A percentile compares a stretch with the other conserved stretches of the same genome.
phyloP scores from a whole-genome alignment of 2,797 vertebrate species.

The Sebastes trivittatus region DNA sequence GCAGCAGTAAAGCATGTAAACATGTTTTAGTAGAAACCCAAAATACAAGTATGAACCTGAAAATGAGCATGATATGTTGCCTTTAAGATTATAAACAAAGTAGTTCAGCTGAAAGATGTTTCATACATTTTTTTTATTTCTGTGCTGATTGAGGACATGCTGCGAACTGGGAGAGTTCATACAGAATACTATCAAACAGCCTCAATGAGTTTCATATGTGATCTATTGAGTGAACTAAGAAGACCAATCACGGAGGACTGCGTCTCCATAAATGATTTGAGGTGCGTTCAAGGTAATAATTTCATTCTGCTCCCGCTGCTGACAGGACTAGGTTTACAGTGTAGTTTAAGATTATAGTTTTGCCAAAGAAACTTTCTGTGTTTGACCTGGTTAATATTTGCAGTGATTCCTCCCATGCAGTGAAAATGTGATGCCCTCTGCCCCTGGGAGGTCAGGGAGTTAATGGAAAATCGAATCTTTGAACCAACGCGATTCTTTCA shows the following conservation, averaged over 20 bases:
- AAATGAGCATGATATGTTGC: too few relatives aligned
- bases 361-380: neutral
- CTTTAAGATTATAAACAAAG: too few relatives aligned
- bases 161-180: too few relatives aligned
- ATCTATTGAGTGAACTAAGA: neutral
- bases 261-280: neutral
- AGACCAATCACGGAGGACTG: neutral
- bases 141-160: neutral
- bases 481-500: neutral
- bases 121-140: neutral
- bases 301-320: neutral
- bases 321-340: neutral
- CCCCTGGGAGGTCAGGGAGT: neutral
- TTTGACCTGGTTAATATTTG: slow-evolving; percentile 3
- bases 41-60: too few relatives aligned
- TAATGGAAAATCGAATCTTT: slow-evolving; percentile 23
- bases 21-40: too few relatives aligned
- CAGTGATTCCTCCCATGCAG: neutral
- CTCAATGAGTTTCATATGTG: neutral
- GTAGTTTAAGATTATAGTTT: neutral
- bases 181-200: neutral
- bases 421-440: neutral
- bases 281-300: neutral
- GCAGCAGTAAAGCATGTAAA: too few relatives aligned
- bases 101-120: too few relatives aligned